Base-by-base conservation (phyloP, 1,140 invertebrate species). In the Oscheius sp. region DNA sequence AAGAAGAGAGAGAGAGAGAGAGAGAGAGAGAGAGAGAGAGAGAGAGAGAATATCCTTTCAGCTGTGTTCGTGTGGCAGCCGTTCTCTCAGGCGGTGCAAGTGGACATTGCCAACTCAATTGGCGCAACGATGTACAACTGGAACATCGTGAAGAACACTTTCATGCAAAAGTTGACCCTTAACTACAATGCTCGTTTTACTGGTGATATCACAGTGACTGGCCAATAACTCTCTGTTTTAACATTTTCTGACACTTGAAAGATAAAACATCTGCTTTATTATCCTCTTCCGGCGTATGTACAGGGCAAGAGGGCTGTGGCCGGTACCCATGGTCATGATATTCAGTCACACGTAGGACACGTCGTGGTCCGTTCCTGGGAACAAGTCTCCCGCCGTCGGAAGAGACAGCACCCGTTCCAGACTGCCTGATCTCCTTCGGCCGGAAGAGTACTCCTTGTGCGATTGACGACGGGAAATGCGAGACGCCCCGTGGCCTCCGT, bases 331-430 rank as follows among this genome's bases (percentile, higher is more conserved):
- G 49, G 4, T 55, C 15, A 55, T 55, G 28, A 13, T 7, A 23
- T 55, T 55, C 15, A 26, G 7, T 78, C 61, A 78, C 42, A 78
- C 77, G 69, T 79, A 79, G 63, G 79, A 80, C 20, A 80, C 77
- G 61, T 79, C 77, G 65, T 65, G 79, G 34, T 77, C 77, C n/a
- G 77, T 62, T 71, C 45, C 66, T 3, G 66, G 55, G 35, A 79
- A 79, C 45, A 79, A 23, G 28, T 80, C 59, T 29, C 77, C 77
- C 45, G 78, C 79, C 23, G 77, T 59, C 20, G 80, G 75, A 7
- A 80, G 69, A 26, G 73, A 72, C 4, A 58, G 26, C 15, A 42
- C 26, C 52, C 64, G 3, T 28, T 76, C 29, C 15, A 4, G 7
- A 26, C 15, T 20, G 7, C 15, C 7, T 4, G 49, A 55, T 23